These are phyloP conservation scores for Aspidiotus destructor DNA, from an alignment of 2,888 invertebrate genomes.

Conservation along the genomic window DNA sequence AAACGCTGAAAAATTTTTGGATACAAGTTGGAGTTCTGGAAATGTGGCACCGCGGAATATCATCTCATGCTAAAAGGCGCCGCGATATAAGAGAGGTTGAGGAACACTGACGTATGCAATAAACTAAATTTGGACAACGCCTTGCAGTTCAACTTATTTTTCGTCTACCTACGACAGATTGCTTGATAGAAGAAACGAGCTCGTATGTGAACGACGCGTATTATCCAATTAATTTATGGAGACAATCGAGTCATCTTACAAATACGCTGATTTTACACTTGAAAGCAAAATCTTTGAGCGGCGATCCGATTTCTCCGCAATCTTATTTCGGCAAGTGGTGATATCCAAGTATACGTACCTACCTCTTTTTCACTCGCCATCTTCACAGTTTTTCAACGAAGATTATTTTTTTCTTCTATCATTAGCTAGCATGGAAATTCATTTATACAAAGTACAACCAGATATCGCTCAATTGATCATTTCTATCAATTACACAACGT, in stretches of 20 bases:
- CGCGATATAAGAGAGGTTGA: no score
- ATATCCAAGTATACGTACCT: no score
- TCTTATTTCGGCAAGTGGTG: background rate
- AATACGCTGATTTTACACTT: no score
- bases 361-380: background rate
- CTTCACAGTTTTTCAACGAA: background rate
- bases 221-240: slow-evolving; percentile 19
- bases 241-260: no score
- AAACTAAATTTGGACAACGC: no score
- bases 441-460: background rate
- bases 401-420: background rate
- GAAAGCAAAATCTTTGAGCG: background rate
- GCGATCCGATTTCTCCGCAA: background rate
- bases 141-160: no score
- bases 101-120: no score
- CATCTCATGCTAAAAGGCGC: no score
- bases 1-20: no score
- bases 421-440: background rate
- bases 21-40: no score
- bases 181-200: slow-evolving; percentile 1
- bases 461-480: background rate
- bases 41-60: no score
- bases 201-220: background rate
- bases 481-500: background rate
- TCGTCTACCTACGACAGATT: no score